Evolutionary conservation across 2,888 invertebrate species (phyloP).

Genomic region (Drosophila birchii): DNA sequence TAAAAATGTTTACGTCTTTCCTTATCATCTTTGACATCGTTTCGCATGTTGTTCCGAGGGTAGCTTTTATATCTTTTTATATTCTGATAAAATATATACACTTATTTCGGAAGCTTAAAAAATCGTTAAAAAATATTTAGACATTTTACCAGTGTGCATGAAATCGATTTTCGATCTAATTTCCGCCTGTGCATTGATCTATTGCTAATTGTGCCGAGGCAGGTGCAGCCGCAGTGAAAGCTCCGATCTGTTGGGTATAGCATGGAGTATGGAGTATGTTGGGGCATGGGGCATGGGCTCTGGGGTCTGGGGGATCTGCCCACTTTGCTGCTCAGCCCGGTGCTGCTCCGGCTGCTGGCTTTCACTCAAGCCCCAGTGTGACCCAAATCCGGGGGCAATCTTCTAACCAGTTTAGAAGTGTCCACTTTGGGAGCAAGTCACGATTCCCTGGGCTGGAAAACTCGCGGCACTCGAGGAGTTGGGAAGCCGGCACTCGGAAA

Average conservation of each 20-base stretch:
- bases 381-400: conserved; percentile 67
- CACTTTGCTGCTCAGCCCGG: conserved; percentile 57
- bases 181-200: conserved; percentile 36
- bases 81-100: not conserved
- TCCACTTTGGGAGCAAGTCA: conserved; percentile 57
- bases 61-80: not conserved
- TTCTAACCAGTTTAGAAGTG: conserved; percentile 68
- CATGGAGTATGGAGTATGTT: conserved; percentile 6
- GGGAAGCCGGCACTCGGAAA: conserved; percentile 16
- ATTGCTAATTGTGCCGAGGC: conserved; percentile 37
- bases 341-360: conserved; percentile 53
- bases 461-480: conserved; percentile 50
- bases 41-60: not conserved
- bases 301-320: conserved; percentile 50
- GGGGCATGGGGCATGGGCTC: not conserved
- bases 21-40: not conserved
- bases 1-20: not conserved
- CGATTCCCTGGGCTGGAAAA: conserved; percentile 55
- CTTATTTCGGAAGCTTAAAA: not conserved
- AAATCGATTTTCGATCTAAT: conserved; percentile 25
- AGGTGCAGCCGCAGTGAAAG: conserved; percentile 44
- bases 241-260: conserved; percentile 27
- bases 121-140: conserved; percentile 2
- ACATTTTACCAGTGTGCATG: conserved; percentile 8
- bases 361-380: conserved; percentile 47